Conservation (phyloP, 2,888 invertebrate genomes). For the Pachymerium ferrugineum region DNA sequence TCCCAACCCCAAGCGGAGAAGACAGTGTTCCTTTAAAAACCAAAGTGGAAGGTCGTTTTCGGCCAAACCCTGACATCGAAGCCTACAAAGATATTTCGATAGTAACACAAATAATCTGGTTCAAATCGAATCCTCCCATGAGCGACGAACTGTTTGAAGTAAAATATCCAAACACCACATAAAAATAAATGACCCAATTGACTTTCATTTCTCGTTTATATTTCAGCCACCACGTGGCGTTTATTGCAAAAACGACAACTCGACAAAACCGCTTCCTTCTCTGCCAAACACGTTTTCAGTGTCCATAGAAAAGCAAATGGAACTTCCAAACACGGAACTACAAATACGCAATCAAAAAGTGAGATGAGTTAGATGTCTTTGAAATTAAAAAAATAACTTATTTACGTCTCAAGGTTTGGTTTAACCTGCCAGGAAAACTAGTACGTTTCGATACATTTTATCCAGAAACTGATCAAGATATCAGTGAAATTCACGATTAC, state of each 20-base stretch:
- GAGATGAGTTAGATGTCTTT: too few relatives aligned
- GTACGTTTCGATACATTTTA: background rate
- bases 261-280: background rate
- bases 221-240: background rate
- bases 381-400: background rate
- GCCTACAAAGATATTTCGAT: background rate
- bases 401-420: background rate
- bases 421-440: background rate
- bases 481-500: background rate
- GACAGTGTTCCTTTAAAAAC: background rate
- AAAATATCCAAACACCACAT: background rate
- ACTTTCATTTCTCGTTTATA: too few relatives aligned
- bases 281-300: background rate
- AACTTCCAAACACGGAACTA: background rate
- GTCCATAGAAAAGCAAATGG: background rate
- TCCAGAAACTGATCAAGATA: background rate
- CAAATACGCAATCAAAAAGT: background rate
- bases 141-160: background rate
- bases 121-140: background rate
- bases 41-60: background rate
- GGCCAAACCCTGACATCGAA: background rate
- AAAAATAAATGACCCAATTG: too few relatives aligned
- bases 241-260: background rate
- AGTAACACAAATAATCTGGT: background rate
- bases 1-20: background rate